Percentiles rank a stretch among this genome's conserved stretches.
These are phyloP conservation scores for Ranitomeya variabilis DNA, from an alignment of 2,113 vertebrate genomes.

Conservation along the genomic window DNA sequence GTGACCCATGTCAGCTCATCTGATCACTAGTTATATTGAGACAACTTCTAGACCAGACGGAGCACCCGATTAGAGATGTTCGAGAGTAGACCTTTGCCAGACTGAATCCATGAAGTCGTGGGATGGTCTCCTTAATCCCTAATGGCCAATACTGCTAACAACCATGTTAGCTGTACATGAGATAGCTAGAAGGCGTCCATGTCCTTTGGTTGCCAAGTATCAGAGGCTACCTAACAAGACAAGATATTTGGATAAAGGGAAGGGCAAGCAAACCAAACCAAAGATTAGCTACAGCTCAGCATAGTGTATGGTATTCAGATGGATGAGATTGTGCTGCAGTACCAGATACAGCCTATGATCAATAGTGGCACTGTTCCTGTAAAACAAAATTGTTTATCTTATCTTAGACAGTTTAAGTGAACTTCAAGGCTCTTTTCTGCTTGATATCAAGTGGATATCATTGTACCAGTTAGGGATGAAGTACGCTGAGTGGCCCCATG, in stretches of 20 bases:
- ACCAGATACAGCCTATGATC: neutral
- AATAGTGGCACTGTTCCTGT: neutral
- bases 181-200: no score
- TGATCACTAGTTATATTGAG: neutral
- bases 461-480: neutral
- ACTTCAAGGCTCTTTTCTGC: neutral
- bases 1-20: neutral
- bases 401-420: neutral
- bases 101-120: neutral
- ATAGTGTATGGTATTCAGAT: no score
- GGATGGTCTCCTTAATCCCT: no score
- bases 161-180: no score
- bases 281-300: no score
- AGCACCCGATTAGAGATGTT: neutral
- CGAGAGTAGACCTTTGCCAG: no score
- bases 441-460: neutral
- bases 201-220: no score
- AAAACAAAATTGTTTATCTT: neutral
- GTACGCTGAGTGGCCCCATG: neutral
- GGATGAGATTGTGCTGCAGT: neutral
- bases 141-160: no score
- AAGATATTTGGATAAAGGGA: no score
- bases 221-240: no score
- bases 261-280: neutral
- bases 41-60: neutral